Evolutionary conservation across 2,797 vertebrate species (phyloP).

Genomic region (Leuciscus waleckii): DNA sequence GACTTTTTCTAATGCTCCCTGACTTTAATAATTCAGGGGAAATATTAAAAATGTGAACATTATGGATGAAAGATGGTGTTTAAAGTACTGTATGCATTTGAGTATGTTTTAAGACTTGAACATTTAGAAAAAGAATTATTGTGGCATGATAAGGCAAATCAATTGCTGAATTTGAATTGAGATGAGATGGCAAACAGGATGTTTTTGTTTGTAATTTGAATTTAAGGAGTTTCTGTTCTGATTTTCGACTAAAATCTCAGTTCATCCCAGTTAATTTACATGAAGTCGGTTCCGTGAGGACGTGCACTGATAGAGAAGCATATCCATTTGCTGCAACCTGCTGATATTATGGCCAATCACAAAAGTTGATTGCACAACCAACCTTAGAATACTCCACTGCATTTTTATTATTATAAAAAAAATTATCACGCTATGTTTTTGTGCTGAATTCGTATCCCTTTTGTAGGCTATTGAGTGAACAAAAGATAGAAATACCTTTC

Average conservation of each 20-base stretch:
- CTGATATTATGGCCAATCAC: too few species aligned
- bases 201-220: not conserved
- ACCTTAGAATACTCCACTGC: too few species aligned
- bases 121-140: not conserved
- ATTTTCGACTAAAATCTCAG: too few species aligned
- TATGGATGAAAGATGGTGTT: slow-evolving; percentile 49
- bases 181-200: not conserved
- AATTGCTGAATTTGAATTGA: not conserved
- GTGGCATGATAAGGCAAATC: not conserved
- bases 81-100: not conserved
- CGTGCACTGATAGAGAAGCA: too few species aligned
- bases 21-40: slow-evolving; percentile 45
- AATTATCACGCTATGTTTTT: too few species aligned
- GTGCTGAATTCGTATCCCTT: too few species aligned
- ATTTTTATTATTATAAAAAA: too few species aligned
- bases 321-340: too few species aligned
- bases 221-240: not conserved
- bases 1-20: slow-evolving; percentile 50
- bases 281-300: too few species aligned
- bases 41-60: slow-evolving; percentile 55
- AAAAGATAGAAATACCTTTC: not conserved
- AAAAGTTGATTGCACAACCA: too few species aligned
- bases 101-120: not conserved
- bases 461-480: too few species aligned
- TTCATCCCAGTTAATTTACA: too few species aligned